Conservation (phyloP, 2,888 invertebrate genomes). For the Cantharis nigra region DNA sequence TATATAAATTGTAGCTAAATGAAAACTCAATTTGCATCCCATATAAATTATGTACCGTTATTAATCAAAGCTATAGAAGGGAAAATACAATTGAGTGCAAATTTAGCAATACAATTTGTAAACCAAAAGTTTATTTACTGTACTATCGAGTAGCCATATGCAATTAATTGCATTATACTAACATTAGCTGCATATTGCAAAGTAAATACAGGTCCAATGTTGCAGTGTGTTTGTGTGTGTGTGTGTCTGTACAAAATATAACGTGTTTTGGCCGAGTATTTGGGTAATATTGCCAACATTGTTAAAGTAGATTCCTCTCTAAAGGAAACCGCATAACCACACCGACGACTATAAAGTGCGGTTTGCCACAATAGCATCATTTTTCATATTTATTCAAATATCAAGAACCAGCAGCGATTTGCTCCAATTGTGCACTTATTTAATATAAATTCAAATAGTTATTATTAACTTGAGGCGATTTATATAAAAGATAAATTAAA, state of each 20-base stretch:
- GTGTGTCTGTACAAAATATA: neutral
- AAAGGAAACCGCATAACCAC: conserved; percentile 25
- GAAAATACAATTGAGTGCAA: conserved; percentile 34
- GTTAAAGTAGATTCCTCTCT: neutral
- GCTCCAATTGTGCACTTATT: neutral
- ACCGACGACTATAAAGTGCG: conserved; percentile 15
- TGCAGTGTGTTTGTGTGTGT: neutral
- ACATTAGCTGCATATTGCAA: conserved; percentile 45
- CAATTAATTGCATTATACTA: conserved; percentile 53
- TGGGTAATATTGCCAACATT: neutral
- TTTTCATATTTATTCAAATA: neutral
- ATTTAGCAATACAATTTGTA: conserved; percentile 46
- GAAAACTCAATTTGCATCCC: neutral
- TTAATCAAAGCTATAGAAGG: conserved; percentile 20
- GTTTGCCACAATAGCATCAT: neutral
- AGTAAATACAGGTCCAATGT: conserved; percentile 11
- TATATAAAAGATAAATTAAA: neutral
- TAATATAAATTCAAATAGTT: neutral
- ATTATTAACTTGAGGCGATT: neutral
- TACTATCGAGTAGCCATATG: conserved; percentile 47
- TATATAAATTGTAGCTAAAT: neutral
- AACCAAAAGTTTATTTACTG: conserved; percentile 51
- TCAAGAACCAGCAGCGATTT: neutral
- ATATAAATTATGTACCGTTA: conserved; percentile 6
- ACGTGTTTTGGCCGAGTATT: neutral